Conservation (phyloP, 2,888 invertebrate species). For the Monoplex corrugatus region DNA sequence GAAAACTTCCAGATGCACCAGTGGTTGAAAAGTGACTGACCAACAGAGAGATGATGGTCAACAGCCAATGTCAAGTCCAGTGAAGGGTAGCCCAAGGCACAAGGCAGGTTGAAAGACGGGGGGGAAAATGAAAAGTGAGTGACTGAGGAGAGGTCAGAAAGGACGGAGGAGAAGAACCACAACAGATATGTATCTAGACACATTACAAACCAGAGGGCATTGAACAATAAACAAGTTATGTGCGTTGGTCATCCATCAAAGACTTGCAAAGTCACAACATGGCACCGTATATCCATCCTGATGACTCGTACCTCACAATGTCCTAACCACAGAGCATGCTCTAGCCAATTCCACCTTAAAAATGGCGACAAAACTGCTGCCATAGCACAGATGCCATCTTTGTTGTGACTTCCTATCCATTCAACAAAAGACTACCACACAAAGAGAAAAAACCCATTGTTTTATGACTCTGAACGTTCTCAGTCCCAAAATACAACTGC, state of each 20-base stretch:
- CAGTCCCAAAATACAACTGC: no score
- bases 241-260: not conserved
- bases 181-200: slow-evolving; percentile 1
- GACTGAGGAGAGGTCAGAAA: not conserved
- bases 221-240: not conserved
- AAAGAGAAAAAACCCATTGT: no score
- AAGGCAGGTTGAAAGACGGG: slow-evolving; percentile 36
- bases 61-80: no score
- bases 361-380: no score
- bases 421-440: no score
- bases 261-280: not conserved
- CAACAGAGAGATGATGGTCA: not conserved
- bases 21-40: not conserved
- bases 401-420: no score
- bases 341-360: no score
- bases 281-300: slow-evolving; percentile 9
- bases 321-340: no score
- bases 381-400: no score
- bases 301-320: no score
- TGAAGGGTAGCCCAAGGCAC: slow-evolving; percentile 44
- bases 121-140: not conserved
- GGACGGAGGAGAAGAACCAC: slow-evolving; percentile 25
- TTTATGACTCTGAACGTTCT: no score
- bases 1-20: no score
- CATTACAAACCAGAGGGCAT: not conserved